Evolutionary conservation across 2,113 vertebrate species (phyloP).

Genomic region (Pollachius pollachius): DNA sequence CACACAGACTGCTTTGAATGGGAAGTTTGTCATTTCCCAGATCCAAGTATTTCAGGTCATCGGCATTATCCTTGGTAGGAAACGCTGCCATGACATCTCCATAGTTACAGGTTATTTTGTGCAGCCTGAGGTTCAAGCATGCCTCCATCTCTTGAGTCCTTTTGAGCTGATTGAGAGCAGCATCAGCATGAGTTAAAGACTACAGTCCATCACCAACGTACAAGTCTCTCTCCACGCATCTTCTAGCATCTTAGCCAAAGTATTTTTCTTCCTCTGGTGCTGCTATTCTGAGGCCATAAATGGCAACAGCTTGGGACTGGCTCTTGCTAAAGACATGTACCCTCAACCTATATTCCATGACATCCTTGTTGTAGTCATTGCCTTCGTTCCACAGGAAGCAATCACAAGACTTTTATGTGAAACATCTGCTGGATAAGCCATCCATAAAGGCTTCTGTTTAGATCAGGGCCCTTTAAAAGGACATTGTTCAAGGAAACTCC

Average conservation of each 20-base stretch:
- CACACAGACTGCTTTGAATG: neutral
- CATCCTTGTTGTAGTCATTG: neutral
- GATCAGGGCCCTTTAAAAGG: neutral
- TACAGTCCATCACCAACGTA: neutral
- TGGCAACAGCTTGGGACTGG: no score
- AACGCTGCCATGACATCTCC: neutral
- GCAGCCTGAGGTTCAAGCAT: neutral
- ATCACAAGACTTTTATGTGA: neutral
- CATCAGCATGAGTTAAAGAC: neutral
- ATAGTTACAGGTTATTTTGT: neutral
- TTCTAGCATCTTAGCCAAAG: neutral
- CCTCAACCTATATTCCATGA: neutral
- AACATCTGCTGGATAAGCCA: slow-evolving; percentile 15
- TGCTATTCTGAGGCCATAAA: neutral
- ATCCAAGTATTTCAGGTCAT: neutral
- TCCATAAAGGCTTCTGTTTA: slow-evolving; percentile 1
- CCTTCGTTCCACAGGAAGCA: slow-evolving; percentile 8
- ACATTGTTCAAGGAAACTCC: slow-evolving; percentile 4
- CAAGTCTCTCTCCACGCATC: neutral
- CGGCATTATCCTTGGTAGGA: neutral
- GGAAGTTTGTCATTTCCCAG: neutral
- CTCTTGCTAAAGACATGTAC: neutral
- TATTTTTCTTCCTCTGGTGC: neutral
- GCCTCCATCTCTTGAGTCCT: neutral
- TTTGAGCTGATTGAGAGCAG: neutral